Evolutionary conservation across 1,140 invertebrate species (phyloP).

Genomic region (Bombus affinis): DNA sequence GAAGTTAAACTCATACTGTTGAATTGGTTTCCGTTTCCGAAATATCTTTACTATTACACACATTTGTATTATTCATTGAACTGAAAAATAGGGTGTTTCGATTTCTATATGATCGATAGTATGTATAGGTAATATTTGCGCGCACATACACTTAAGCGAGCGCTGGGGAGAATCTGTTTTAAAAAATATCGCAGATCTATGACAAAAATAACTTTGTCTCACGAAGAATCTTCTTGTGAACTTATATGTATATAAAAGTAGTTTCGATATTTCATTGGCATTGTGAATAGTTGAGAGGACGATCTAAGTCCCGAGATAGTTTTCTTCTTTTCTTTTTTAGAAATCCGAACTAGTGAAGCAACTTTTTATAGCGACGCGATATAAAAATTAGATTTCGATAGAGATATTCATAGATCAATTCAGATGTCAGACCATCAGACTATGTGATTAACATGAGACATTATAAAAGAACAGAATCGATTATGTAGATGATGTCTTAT

Average conservation of each 20-base stretch:
- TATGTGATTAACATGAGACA: background rate
- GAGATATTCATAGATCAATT: background rate
- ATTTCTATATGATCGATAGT: background rate
- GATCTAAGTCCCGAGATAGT: slow-evolving; percentile 19
- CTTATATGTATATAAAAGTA: slow-evolving; percentile 62
- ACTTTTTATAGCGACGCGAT: slow-evolving; percentile 40
- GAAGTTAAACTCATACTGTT: background rate
- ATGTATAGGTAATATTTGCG: background rate
- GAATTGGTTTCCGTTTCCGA: background rate
- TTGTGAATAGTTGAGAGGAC: slow-evolving; percentile 44
- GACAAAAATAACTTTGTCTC: slow-evolving; percentile 57
- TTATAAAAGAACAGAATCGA: slow-evolving; percentile 16
- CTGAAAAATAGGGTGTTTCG: background rate
- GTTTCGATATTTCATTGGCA: slow-evolving; percentile 60
- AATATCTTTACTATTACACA: background rate
- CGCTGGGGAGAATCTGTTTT: slow-evolving; percentile 24
- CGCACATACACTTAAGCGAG: background rate
- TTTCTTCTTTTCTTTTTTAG: background rate
- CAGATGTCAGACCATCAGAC: background rate
- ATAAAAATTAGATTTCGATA: slow-evolving; percentile 50
- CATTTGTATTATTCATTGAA: background rate
- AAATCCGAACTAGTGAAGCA: slow-evolving; percentile 34
- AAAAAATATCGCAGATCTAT: slow-evolving; percentile 49
- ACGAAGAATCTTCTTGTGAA: slow-evolving; percentile 10
- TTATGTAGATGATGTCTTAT: background rate